Evolutionary conservation across 2,113 vertebrate genomes (phyloP).

Genomic region (Chiloscyllium plagiosum): DNA sequence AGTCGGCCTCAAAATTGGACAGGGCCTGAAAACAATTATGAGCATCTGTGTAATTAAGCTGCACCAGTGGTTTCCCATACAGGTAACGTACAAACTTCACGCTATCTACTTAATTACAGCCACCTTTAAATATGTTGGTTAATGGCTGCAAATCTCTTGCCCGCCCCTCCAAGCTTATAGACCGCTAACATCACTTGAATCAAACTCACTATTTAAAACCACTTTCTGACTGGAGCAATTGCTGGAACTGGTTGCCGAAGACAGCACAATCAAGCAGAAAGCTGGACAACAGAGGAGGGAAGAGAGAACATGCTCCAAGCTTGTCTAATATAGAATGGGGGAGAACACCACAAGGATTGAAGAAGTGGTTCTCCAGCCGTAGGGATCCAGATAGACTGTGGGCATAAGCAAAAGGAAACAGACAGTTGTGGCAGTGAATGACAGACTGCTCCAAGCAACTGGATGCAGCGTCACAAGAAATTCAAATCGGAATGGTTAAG

Average conservation of each 20-base stretch:
- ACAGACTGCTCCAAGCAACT: not conserved
- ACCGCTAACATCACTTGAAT: not conserved
- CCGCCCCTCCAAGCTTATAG: not conserved
- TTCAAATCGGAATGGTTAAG: not conserved
- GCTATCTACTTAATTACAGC: not conserved
- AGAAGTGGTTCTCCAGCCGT: not conserved
- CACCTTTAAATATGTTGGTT: not conserved
- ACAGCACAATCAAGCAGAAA: not conserved
- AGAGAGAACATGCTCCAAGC: not conserved
- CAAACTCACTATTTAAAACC: not conserved
- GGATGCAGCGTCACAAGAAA: not conserved
- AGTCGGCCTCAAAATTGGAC: not conserved
- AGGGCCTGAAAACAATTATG: too few species aligned
- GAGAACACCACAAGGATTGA: not conserved
- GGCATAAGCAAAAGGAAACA: not conserved
- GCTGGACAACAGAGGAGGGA: too few species aligned
- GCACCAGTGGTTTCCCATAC: not conserved
- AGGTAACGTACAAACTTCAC: not conserved
- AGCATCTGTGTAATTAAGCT: not conserved
- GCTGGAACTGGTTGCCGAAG: not conserved
- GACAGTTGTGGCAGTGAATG: not conserved
- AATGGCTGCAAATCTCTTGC: not conserved
- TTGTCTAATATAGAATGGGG: not conserved
- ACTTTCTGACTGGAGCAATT: not conserved
- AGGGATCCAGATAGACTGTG: not conserved